Evolutionary conservation across 2,888 invertebrate genomes (phyloP).

Genomic region (Caenorhabditis sp.): DNA sequence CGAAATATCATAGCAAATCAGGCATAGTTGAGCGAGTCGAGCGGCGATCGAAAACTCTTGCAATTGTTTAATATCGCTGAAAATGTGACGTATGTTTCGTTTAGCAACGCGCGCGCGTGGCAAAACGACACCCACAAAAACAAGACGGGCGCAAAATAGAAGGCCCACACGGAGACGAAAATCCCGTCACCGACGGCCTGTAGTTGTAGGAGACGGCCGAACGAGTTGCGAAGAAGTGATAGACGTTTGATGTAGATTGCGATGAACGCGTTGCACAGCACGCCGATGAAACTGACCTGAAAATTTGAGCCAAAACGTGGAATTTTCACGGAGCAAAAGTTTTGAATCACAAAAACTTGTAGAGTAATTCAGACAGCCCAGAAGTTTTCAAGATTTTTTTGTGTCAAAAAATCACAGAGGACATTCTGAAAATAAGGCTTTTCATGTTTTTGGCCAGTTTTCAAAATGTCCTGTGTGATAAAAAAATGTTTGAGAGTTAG

Average conservation of each 20-base stretch:
- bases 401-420: too few species aligned
- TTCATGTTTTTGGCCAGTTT: too few species aligned
- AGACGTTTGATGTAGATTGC: conserved; percentile 44
- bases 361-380: neutral
- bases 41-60: conserved; percentile 41
- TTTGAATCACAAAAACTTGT: too few species aligned
- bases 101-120: too few species aligned
- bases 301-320: too few species aligned
- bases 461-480: too few species aligned
- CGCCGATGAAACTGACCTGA: conserved; percentile 46
- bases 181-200: conserved; percentile 49
- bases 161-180: conserved; percentile 50
- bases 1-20: conserved; percentile 56
- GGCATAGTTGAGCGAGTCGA: conserved; percentile 47
- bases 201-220: conserved; percentile 51
- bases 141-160: conserved; percentile 54
- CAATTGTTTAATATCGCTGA: conserved; percentile 42
- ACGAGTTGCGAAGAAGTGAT: conserved; percentile 47
- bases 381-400: too few species aligned
- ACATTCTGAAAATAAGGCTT: too few species aligned
- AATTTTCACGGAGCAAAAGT: too few species aligned
- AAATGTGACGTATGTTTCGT: conserved; percentile 3
- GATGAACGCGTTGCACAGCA: conserved; percentile 48
- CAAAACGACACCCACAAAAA: conserved; percentile 52
- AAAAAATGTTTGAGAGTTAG: too few species aligned